phyloP scores from a whole-genome alignment of 2,113 vertebrate genomes.

The Pseudorhombus dupliciocellatus region DNA sequence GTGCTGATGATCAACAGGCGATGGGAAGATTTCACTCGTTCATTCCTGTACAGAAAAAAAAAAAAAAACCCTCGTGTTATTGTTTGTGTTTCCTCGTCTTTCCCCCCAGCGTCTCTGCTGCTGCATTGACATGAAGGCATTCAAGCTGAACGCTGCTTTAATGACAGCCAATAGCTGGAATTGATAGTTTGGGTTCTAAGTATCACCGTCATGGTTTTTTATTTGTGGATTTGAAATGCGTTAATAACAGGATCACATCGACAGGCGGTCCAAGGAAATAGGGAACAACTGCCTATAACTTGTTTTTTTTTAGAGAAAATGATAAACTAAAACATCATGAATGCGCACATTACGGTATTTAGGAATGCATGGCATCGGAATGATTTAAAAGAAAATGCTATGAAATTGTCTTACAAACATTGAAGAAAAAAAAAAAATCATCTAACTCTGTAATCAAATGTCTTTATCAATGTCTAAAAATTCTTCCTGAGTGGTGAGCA shows the following conservation, averaged over 20 bases:
- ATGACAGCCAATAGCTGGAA: conserved; percentile 70
- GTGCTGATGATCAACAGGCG: conserved; percentile 42
- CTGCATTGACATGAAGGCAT: conserved; percentile 80
- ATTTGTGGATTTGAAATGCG: conserved; percentile 13
- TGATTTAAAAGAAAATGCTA: conserved; percentile 71
- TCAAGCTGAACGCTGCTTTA: conserved; percentile 75
- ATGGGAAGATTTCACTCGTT: conserved; percentile 40
- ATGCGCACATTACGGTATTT: conserved; percentile 67
- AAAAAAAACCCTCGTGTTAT: conserved; percentile 6
- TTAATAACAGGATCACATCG: conserved; percentile 10
- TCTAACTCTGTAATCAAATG: conserved; percentile 53
- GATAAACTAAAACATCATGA: conserved; percentile 30
- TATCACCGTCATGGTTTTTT: conserved; percentile 40
- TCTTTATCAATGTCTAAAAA: conserved; percentile 46
- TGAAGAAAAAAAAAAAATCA: conserved; percentile 37
- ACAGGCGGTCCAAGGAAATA: conserved; percentile 16
- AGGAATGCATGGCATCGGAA: conserved; percentile 76
- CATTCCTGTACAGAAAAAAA: conserved; percentile 45
- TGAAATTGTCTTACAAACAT: conserved; percentile 55
- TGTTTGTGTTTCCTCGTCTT: not conserved
- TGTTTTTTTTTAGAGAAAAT: conserved; percentile 34
- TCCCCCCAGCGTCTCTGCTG: conserved; percentile 53
- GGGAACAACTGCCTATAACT: conserved; percentile 29
- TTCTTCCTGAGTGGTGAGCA: conserved; percentile 22
- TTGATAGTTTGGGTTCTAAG: conserved; percentile 66